phyloP scores from a whole-genome alignment of 2,888 invertebrate species.

The Sarcophaga subvicina region DNA sequence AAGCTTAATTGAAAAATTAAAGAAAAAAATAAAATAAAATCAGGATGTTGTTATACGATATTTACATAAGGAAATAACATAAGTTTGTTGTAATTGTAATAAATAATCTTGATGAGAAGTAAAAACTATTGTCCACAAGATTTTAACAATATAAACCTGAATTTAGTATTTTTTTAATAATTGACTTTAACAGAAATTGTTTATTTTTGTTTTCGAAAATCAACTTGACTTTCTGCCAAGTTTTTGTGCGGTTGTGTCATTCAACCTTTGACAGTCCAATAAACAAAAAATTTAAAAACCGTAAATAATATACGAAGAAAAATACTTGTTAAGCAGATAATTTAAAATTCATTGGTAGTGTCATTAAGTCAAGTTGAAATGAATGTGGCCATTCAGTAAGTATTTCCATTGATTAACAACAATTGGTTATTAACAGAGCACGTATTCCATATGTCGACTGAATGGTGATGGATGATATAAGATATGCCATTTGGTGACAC shows the following conservation, averaged over 20 bases:
- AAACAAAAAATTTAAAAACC: background rate
- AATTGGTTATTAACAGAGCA: background rate
- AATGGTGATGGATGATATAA: background rate
- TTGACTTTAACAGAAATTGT: background rate
- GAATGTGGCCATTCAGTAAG: background rate
- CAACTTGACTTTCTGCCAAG: background rate
- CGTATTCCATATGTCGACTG: background rate
- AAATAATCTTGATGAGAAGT: background rate
- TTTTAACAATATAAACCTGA: background rate
- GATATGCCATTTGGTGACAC: background rate
- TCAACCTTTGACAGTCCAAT: conserved; percentile 1
- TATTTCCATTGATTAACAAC: background rate
- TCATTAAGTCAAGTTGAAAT: background rate
- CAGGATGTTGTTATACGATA: background rate
- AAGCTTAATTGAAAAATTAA: background rate
- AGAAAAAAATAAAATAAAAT: background rate
- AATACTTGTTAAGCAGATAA: background rate
- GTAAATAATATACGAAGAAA: background rate
- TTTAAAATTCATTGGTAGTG: no score
- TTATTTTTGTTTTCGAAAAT: background rate
- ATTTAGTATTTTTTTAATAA: background rate
- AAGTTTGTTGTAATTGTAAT: background rate
- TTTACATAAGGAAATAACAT: background rate
- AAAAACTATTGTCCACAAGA: background rate
- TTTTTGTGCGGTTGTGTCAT: background rate